Evolutionary conservation across 2,888 invertebrate species (phyloP).

Genomic region (Strigamia transsilvanica): DNA sequence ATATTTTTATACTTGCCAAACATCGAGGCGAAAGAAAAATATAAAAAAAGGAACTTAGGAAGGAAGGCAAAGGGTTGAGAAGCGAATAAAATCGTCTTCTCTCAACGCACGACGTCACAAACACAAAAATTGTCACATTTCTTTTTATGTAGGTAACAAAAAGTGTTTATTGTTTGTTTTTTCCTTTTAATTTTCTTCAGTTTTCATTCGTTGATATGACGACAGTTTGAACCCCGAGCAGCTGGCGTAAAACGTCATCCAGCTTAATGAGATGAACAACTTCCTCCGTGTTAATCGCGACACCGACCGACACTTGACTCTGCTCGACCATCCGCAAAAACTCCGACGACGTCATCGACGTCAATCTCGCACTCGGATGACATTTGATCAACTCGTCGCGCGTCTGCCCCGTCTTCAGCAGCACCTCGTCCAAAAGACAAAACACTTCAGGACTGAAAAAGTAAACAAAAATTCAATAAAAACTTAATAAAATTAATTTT

Average conservation of each 20-base stretch:
- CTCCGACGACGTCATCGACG: constrained; percentile 56
- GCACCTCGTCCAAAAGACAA: constrained; percentile 58
- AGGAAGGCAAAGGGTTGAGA: constrained; percentile 23
- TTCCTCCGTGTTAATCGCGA: neutral
- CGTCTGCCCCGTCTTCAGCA: constrained; percentile 57
- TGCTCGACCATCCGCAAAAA: constrained; percentile 51
- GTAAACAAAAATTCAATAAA: neutral
- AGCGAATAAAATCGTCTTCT: neutral
- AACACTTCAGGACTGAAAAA: constrained; percentile 57
- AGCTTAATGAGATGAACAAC: constrained; percentile 74
- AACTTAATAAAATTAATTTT: neutral
- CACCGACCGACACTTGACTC: constrained; percentile 37
- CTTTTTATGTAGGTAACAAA: constrained; percentile 31
- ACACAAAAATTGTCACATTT: constrained; percentile 42
- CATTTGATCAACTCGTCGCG: constrained; percentile 56
- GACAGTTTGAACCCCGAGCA: constrained; percentile 82
- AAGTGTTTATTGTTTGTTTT: neutral
- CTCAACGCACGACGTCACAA: constrained; percentile 17
- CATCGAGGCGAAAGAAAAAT: constrained; percentile 19
- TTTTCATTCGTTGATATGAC: constrained; percentile 67
- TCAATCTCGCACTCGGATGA: constrained; percentile 56
- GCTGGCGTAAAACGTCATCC: constrained; percentile 81
- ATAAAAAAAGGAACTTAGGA: constrained; percentile 12
- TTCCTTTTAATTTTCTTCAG: neutral
- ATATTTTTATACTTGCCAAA: neutral